Percentiles rank a stretch among this genome's conserved stretches.
These are phyloP conservation scores for Cotesia vestalis DNA, from an alignment of 1,140 invertebrate species.

Conservation along the genomic window DNA sequence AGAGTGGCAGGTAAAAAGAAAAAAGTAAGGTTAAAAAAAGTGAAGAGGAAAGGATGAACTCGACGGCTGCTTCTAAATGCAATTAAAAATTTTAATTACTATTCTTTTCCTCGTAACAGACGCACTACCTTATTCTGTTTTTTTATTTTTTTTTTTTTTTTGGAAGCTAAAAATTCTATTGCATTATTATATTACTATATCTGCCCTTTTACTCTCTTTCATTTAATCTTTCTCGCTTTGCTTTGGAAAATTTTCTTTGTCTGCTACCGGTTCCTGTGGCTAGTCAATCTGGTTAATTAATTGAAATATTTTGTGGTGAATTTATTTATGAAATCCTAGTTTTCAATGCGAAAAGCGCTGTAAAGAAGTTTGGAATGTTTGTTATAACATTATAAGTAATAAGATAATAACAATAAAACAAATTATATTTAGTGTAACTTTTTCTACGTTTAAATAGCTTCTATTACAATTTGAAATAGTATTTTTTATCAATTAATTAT, in stretches of 20 bases:
- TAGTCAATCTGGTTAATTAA: conserved; percentile 27
- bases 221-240: conserved; percentile 1
- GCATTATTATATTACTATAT: too few relatives aligned
- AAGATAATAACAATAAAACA: too few relatives aligned
- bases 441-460: too few relatives aligned
- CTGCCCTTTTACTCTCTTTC: background rate
- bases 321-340: background rate
- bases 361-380: too few relatives aligned
- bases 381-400: too few relatives aligned
- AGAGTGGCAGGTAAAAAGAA: conserved; percentile 20
- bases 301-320: conserved; percentile 16
- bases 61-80: conserved; percentile 52
- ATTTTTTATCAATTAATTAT: too few relatives aligned
- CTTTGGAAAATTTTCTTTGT: background rate
- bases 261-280: conserved; percentile 12
- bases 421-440: too few relatives aligned
- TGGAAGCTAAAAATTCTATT: too few relatives aligned
- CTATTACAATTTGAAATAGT: too few relatives aligned
- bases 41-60: conserved; percentile 32
- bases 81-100: conserved; percentile 61
- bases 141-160: conserved; percentile 13
- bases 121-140: conserved; percentile 11
- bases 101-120: conserved; percentile 42
- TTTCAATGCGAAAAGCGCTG: too few relatives aligned
- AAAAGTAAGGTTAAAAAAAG: conserved; percentile 25